phyloP scores from a whole-genome alignment of 2,113 vertebrate species.

The Heterotis niloticus region DNA sequence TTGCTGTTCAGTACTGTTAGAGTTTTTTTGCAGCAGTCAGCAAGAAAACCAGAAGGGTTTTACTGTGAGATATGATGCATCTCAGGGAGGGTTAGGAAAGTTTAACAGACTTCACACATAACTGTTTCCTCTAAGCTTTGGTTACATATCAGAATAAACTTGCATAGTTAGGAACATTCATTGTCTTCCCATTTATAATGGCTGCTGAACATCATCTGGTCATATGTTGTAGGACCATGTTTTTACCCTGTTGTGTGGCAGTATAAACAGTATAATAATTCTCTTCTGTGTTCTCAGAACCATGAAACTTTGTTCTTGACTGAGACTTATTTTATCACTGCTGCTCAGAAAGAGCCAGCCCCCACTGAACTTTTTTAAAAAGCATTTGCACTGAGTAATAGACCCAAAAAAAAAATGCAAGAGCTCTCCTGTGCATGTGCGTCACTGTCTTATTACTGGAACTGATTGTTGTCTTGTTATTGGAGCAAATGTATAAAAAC shows the following conservation, averaged over 20 bases:
- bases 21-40: neutral
- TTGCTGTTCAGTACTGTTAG: neutral
- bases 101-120: neutral
- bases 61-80: too few relatives aligned
- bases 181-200: neutral
- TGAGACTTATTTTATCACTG: neutral
- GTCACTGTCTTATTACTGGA: neutral
- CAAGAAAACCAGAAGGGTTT: neutral
- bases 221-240: neutral
- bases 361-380: neutral
- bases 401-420: too few relatives aligned
- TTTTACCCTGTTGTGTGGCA: neutral
- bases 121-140: neutral
- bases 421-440: neutral
- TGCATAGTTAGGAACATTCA: neutral
- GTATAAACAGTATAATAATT: neutral
- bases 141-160: neutral
- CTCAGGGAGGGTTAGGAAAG: neutral
- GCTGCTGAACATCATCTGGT: neutral
- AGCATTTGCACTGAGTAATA: neutral
- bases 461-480: neutral
- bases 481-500: too few relatives aligned
- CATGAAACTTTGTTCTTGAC: neutral
- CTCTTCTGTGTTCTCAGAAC: neutral
- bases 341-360: too few relatives aligned